Evolutionary conservation across 2,888 invertebrate species (phyloP).

Genomic region (Drosophila mettleri): DNA sequence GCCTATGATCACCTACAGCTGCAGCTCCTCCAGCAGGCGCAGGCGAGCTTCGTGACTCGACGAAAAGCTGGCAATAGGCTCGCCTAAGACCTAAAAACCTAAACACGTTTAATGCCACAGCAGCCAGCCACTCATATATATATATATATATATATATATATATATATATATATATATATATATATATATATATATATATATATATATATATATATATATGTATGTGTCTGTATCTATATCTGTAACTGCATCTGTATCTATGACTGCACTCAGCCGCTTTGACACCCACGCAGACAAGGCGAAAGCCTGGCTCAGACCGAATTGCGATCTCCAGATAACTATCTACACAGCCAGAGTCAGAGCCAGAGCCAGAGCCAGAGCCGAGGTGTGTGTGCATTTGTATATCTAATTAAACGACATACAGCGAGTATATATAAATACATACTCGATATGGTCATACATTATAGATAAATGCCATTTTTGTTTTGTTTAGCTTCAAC

Average conservation of each 20-base stretch:
- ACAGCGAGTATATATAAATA: slow-evolving; percentile 14
- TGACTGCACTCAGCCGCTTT: slow-evolving; percentile 29
- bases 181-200: slow-evolving; percentile 10
- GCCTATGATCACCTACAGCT: slow-evolving; percentile 41
- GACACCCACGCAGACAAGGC: slow-evolving; percentile 77
- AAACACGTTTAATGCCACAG: slow-evolving; percentile 64
- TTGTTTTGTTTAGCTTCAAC: slow-evolving; percentile 23
- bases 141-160: slow-evolving; percentile 10
- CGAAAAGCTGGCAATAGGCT: slow-evolving; percentile 53
- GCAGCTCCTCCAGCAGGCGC: slow-evolving; percentile 31
- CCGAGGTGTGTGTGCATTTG: slow-evolving; percentile 23
- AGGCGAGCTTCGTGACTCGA: slow-evolving; percentile 59
- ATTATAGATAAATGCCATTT: slow-evolving; percentile 57
- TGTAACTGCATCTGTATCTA: slow-evolving; percentile 23
- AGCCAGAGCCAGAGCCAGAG: neutral
- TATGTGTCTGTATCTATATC: slow-evolving; percentile 13
- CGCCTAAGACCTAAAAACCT: slow-evolving; percentile 66
- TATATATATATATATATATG: slow-evolving; percentile 15
- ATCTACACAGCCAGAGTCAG: slow-evolving; percentile 24
- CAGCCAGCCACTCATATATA: neutral
- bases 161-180: slow-evolving; percentile 10
- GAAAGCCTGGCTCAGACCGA: slow-evolving; percentile 29
- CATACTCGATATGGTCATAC: slow-evolving; percentile 44
- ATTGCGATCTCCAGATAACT: slow-evolving; percentile 62
- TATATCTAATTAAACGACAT: slow-evolving; percentile 66